A percentile compares a stretch with the other conserved stretches of the same genome.
These are phyloP conservation scores for Alsophila aescularia DNA, from an alignment of 2,888 invertebrate genomes.

Conservation along the genomic window DNA sequence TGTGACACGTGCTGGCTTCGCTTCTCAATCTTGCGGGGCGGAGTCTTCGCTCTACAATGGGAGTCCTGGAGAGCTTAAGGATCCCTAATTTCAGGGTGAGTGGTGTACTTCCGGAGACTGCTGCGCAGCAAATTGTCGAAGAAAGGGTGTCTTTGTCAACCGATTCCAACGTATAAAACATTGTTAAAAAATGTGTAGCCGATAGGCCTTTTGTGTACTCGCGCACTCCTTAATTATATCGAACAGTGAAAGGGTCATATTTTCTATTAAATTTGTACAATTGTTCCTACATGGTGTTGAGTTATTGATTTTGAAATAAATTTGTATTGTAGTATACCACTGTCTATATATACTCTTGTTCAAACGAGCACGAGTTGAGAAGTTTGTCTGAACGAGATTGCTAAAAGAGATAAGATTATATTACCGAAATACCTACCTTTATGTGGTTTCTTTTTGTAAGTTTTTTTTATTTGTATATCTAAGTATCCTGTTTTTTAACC, in stretches of 20 bases:
- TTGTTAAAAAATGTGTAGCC: conserved; percentile 76
- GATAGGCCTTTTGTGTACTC: conserved; percentile 74
- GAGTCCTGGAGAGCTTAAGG: conserved; percentile 73
- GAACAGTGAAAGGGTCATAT: conserved; percentile 83
- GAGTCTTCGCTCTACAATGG: conserved; percentile 68
- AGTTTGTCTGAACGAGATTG: too few species aligned
- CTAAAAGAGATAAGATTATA: too few species aligned
- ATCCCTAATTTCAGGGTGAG: conserved; percentile 74
- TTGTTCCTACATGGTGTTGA: conserved; percentile 58
- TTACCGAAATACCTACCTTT: too few species aligned
- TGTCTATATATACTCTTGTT: too few species aligned
- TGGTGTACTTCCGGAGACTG: conserved; percentile 76
- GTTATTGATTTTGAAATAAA: conserved; percentile 1
- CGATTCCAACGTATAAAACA: conserved; percentile 81
- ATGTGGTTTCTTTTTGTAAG: too few species aligned
- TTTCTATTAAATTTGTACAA: conserved; percentile 81
- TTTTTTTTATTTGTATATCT: too few species aligned
- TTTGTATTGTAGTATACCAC: too few species aligned
- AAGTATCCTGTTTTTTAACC: too few species aligned
- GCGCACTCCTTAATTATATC: conserved; percentile 82
- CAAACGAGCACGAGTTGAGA: too few species aligned
- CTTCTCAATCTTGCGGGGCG: conserved; percentile 70
- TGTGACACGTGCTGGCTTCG: conserved; percentile 74
- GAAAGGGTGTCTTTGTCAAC: conserved; percentile 83
- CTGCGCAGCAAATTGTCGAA: conserved; percentile 80